A percentile compares a stretch with the other conserved stretches of the same genome.
Conservation (phyloP, 1,140 invertebrate genomes). For the Meloidogyne hapla region DNA sequence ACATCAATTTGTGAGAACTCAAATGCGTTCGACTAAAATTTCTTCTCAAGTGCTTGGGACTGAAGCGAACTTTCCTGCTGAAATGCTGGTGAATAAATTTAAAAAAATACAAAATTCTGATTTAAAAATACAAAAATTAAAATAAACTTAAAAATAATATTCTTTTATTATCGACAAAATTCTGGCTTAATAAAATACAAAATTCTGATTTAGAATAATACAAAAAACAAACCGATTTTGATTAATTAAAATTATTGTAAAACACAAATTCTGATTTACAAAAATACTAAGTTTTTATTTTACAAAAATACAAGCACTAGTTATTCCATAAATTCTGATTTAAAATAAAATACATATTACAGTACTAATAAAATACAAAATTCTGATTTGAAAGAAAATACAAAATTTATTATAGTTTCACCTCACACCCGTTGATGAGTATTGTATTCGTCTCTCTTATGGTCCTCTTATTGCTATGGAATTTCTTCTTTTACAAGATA, state of each 20-base stretch:
- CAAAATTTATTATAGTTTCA: conserved; percentile 25
- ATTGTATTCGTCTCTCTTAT: conserved; percentile 34
- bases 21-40: conserved; percentile 32
- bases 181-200: background rate
- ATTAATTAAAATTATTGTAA: no score
- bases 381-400: background rate
- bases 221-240: no score
- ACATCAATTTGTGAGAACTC: conserved; percentile 5
- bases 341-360: no score
- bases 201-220: no score
- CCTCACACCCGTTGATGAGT: conserved; percentile 25
- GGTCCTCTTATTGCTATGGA: conserved; percentile 24
- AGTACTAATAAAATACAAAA: no score
- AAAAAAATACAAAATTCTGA: background rate
- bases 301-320: no score
- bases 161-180: no score
- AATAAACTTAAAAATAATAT: no score
- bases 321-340: no score
- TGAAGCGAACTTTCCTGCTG: conserved; percentile 31
- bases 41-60: conserved; percentile 28
- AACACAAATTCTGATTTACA: no score
- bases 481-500: conserved; percentile 39
- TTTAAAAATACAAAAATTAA: background rate
- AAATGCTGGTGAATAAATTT: conserved; percentile 25
- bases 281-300: no score